Evolutionary conservation across 1,140 invertebrate species (phyloP).

Genomic region (Drosophila bocqueti): DNA sequence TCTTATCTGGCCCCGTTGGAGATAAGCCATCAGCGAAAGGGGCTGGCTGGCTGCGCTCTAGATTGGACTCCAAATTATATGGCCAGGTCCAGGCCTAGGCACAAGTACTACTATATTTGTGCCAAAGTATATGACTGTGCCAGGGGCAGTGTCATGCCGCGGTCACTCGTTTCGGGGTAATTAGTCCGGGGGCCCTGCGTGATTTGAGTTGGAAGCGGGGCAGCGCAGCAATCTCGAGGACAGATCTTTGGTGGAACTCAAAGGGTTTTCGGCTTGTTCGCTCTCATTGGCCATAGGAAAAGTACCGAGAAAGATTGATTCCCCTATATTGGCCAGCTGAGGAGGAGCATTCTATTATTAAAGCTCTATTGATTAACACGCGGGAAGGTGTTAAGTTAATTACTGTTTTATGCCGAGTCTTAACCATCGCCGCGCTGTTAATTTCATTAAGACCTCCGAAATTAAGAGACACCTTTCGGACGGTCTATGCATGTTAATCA

Average conservation of each 20-base stretch:
- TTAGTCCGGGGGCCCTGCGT: conserved; percentile 40
- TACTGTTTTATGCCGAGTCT: conserved; percentile 32
- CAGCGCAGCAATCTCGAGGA: conserved; percentile 16
- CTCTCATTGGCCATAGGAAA: conserved; percentile 32
- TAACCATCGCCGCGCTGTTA: conserved; percentile 36
- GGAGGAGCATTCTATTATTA: conserved; percentile 46
- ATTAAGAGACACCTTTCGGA: not conserved
- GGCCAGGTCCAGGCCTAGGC: conserved; percentile 15
- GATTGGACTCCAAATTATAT: conserved; percentile 50
- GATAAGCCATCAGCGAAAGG: conserved; percentile 44
- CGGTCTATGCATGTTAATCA: conserved; percentile 18
- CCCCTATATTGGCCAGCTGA: conserved; percentile 13
- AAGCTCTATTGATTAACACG: conserved; percentile 53
- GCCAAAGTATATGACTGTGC: conserved; percentile 28
- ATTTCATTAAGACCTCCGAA: conserved; percentile 41
- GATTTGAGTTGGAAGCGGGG: conserved; percentile 17
- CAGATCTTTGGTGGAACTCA: conserved; percentile 22
- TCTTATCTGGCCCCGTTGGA: conserved; percentile 33
- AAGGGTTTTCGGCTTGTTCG: conserved; percentile 32
- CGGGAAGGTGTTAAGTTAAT: conserved; percentile 69
- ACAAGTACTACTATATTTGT: conserved; percentile 22
- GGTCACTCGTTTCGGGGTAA: conserved; percentile 37
- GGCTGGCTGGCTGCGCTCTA: conserved; percentile 13
- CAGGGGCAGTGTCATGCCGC: conserved; percentile 26
- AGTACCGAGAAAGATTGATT: conserved; percentile 32